A percentile compares a stretch with the other conserved stretches of the same genome.
phyloP scores from a whole-genome alignment of 2,113 vertebrate species.

The Ammodytes dubius region DNA sequence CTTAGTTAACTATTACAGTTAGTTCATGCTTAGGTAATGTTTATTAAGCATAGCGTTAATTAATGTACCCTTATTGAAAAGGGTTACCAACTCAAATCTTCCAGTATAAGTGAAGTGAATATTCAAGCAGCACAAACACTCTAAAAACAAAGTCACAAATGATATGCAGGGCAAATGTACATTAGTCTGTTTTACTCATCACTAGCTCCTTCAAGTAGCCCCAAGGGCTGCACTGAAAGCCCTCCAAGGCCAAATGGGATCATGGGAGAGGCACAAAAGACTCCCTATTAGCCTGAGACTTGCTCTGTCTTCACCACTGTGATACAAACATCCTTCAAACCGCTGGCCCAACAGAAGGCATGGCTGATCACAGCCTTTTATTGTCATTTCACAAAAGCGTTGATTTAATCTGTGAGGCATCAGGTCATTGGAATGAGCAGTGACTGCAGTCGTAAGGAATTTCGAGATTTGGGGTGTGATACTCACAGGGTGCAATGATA shows the following conservation, averaged over 20 bases:
- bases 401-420: slow-evolving; percentile 77
- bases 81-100: not conserved
- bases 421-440: slow-evolving; percentile 67
- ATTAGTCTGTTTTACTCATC: slow-evolving; percentile 54
- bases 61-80: too few relatives aligned
- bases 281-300: slow-evolving; percentile 49
- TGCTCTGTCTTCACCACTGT: slow-evolving; percentile 54
- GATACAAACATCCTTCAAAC: slow-evolving; percentile 68
- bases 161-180: not conserved
- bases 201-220: slow-evolving; percentile 38
- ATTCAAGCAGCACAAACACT: not conserved
- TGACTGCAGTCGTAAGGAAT: slow-evolving; percentile 76
- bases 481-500: slow-evolving; percentile 70
- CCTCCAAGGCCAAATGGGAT: slow-evolving; percentile 56
- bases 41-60: too few relatives aligned
- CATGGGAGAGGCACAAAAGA: slow-evolving; percentile 69
- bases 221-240: slow-evolving; percentile 55
- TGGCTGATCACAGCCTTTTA: slow-evolving; percentile 73
- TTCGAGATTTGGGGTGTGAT: slow-evolving; percentile 69
- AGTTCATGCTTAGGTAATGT: too few relatives aligned
- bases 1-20: too few relatives aligned
- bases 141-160: not conserved
- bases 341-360: slow-evolving; percentile 35
- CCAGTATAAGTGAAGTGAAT: not conserved
- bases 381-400: slow-evolving; percentile 77